Conservation (phyloP, 2,888 invertebrate genomes). For the Meiosimyza platycephala region DNA sequence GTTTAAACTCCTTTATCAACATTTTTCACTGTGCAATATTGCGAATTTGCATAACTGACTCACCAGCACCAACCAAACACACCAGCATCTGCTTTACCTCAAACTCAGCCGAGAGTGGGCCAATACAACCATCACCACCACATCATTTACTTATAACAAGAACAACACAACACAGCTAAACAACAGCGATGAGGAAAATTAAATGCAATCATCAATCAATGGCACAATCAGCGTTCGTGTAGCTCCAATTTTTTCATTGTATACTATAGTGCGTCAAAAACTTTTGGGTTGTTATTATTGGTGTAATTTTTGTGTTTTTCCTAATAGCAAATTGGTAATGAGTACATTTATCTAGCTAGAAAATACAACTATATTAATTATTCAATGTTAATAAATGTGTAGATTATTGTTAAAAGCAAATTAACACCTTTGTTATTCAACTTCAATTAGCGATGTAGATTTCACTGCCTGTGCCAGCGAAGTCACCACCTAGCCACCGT, state of each 20-base stretch:
- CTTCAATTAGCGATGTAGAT: background rate
- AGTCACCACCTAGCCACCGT: too few relatives aligned
- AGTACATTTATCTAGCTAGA: background rate
- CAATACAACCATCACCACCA: too few relatives aligned
- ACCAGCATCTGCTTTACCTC: too few relatives aligned
- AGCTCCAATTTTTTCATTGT: background rate
- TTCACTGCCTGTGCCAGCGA: too few relatives aligned
- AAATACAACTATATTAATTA: background rate
- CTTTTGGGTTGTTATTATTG: background rate
- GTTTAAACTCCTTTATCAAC: too few relatives aligned
- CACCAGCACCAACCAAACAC: background rate
- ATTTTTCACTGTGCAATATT: background rate
- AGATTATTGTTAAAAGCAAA: constrained; percentile 5
- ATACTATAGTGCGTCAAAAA: background rate
- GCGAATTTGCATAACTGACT: constrained; percentile 10
- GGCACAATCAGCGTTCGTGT: background rate
- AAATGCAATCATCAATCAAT: background rate
- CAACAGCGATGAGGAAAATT: background rate
- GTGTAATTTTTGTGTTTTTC: background rate
- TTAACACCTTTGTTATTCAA: background rate
- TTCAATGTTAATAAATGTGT: constrained; percentile 6
- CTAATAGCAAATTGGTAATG: too few relatives aligned
- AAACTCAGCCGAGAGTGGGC: too few relatives aligned
- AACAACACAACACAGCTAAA: too few relatives aligned
- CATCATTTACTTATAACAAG: too few relatives aligned